Percentiles rank a stretch among this genome's conserved stretches.
Conservation (phyloP, 2,888 invertebrate genomes). For the Mythimna ferrago region DNA sequence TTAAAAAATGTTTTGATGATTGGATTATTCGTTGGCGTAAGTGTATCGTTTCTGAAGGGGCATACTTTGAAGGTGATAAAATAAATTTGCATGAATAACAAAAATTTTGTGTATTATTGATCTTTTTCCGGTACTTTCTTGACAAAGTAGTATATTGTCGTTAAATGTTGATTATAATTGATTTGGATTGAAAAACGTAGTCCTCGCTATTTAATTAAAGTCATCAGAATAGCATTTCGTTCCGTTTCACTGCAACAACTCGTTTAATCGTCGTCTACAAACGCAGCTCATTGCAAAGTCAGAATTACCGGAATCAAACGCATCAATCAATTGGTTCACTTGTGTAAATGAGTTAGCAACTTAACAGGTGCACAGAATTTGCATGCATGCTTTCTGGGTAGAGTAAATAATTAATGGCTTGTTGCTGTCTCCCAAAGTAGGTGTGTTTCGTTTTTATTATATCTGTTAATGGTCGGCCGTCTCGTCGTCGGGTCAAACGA, state of each 20-base stretch:
- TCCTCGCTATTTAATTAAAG: not conserved
- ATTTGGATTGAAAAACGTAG: not conserved
- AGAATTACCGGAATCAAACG: conserved; percentile 21
- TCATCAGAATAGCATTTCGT: not conserved
- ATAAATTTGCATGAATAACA: too few species aligned
- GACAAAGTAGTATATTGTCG: too few species aligned
- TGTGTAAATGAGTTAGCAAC: conserved; percentile 34
- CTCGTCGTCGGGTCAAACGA: conserved; percentile 54
- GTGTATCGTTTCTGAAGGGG: too few species aligned
- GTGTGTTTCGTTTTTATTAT: conserved; percentile 35
- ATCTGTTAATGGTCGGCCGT: conserved; percentile 50
- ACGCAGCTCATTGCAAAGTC: conserved; percentile 8
- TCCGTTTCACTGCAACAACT: not conserved
- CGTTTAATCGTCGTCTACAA: not conserved
- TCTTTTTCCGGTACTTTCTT: too few species aligned
- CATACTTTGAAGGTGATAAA: too few species aligned
- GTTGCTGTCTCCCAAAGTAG: conserved; percentile 29
- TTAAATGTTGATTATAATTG: not conserved
- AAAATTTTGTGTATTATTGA: too few species aligned
- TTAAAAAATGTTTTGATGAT: too few species aligned
- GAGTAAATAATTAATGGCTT: conserved; percentile 50
- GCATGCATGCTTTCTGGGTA: conserved; percentile 38
- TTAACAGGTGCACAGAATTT: conserved; percentile 34
- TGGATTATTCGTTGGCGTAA: too few species aligned
- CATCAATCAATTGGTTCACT: conserved; percentile 31